Base-by-base conservation (phyloP, 2,888 invertebrate species). In the Theodoxus fluviatilis region DNA sequence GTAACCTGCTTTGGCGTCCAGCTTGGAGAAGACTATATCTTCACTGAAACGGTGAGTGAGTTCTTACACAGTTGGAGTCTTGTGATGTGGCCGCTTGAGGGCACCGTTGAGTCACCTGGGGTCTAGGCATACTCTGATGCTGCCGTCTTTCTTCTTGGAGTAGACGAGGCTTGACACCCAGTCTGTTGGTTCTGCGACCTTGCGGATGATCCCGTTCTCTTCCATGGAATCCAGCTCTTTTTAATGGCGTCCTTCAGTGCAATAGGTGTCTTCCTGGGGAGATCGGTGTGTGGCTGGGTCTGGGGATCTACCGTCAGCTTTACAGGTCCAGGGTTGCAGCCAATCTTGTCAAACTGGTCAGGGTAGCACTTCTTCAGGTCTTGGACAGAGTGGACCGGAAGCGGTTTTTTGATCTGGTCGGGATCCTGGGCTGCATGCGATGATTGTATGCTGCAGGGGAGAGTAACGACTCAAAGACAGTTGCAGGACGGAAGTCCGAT, bases 1-100 rank as follows among this genome's bases (percentile, higher is more conserved):
- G 43, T 73, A 76, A 33, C 76, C 75, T 1, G 72, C 57, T 37
- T 76, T 75, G 12, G 74, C 73, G 64, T 76, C 76, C 1, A 73
- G 70, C 31, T 74, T 76, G 4, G 65, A 67, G 65, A 76, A 76
- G 2, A 71, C 22, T 25, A 67, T 73, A 28, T 70, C 71, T 33
- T 38, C 38, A 37, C 57, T 37, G 37, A 77, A 69, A 12, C 61
- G 28, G 9, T 55, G 72, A 3, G 37, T 74, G 9, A 75, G 22
- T 37, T 77, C 76, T 47, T 77, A 75, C 12, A 74, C 15, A 2
- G 74, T 72, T 4, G 70, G 73, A 22, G 68, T 71, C 31, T 68
- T 70, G 47, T 71, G 71, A 4, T 65, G 75, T 18, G 65, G 63
- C 47, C 74, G 33, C 47, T 71, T 71, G 6, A 76, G 59, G 22